Base-by-base conservation (phyloP, 2,888 invertebrate genomes). In the Trisateles emortualis region DNA sequence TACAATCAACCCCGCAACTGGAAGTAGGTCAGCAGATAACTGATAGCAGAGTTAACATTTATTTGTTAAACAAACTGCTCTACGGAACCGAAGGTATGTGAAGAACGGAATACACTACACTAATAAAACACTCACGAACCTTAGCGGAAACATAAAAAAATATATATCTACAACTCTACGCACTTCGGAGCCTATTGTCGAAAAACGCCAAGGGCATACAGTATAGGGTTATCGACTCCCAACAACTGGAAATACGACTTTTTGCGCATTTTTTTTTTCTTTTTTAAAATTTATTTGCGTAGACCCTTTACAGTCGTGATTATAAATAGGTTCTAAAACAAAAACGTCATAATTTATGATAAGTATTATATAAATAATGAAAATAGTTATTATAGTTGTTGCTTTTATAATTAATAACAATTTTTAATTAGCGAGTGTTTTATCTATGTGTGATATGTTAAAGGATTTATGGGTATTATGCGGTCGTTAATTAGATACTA, bases 101-200 rank as follows among this genome's bases (percentile, higher is more conserved):
- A 39, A 26, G n/a, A n/a, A 36, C 45, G 49, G 57, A 45, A 51
- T 8, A 8, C 43, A 49, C 61, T 36, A 56, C 56, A 61, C 68
- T 68, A 73, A 69, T 66, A 73, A 71, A 72, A 71, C 57, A 54
- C 60, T 73, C 73, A 71, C 71, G 73, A 64, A 53, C 54, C 55
- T 48, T 58, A 61, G 39, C 73, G 73, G 73, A 73, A 71, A 64
- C 65, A 69, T 73, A 69, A 73, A 73, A 64, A 64, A 58, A 64
- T 57, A 49, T 55, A 61, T 61, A 48, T 54, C 35, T 42, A 49
- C 29, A 41, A 22, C 33, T 47, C 47, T 58, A 62, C 56, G 51
- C 47, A 60, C 42, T 55, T 41, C 50, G 41, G 36, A 44, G 59
- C 50, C 63, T 52, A 72, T 72, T 72, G 72, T 69, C 72, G 60